Conservation (phyloP, 1,140 invertebrate genomes). For the Caenorhabditis inopinata region DNA sequence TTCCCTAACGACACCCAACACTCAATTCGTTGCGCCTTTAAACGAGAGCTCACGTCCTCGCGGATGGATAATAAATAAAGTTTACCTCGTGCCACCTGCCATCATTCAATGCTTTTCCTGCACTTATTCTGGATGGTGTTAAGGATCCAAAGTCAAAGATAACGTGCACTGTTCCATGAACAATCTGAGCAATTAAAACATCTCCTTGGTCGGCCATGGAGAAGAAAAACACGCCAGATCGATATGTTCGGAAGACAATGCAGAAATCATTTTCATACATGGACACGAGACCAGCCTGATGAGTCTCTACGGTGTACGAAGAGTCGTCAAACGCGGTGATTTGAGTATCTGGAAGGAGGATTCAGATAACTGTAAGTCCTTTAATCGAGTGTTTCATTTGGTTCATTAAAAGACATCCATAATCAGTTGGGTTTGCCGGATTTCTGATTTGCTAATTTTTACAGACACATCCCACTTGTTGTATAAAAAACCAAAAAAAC, state of each 20-base stretch:
- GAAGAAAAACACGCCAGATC: constrained; percentile 65
- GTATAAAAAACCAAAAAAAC: no score
- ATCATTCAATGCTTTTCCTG: constrained; percentile 60
- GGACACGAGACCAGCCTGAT: constrained; percentile 55
- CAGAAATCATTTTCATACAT: constrained; percentile 65
- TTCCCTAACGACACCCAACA: no score
- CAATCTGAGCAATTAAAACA: constrained; percentile 60
- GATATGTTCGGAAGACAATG: constrained; percentile 60
- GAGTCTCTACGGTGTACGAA: constrained; percentile 52
- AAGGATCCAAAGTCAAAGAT: constrained; percentile 62
- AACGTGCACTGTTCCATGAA: constrained; percentile 54
- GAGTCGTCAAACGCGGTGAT: constrained; percentile 55
- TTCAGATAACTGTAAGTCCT: no score
- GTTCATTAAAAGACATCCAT: no score
- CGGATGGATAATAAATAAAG: not conserved
- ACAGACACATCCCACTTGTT: not conserved
- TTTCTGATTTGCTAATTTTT: no score
- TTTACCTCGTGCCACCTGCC: constrained; percentile 43
- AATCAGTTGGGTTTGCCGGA: no score
- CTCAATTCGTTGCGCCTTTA: no score
- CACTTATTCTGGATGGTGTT: constrained; percentile 49
- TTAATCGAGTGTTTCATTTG: no score
- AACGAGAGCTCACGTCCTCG: no score
- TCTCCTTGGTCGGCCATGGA: constrained; percentile 65
- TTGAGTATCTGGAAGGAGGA: constrained; percentile 47